Conservation (phyloP, 2,113 vertebrate species). For the Elaphurus davidianus region DNA sequence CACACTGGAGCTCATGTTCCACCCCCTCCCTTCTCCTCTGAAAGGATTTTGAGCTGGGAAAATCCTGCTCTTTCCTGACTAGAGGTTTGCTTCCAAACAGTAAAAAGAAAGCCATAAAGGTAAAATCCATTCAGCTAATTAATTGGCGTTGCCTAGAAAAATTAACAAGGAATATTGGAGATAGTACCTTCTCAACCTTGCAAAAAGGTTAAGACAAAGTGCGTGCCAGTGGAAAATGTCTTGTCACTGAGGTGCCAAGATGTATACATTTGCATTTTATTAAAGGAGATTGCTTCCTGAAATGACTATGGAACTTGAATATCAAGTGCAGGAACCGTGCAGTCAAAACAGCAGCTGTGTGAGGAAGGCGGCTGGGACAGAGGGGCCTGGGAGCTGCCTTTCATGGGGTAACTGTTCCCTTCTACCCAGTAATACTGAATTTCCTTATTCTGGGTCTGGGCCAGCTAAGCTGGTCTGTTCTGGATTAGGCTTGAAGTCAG, state of each 20-base stretch:
- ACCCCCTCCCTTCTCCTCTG: background rate
- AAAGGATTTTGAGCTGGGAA: background rate
- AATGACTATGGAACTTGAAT: slow-evolving; percentile 73
- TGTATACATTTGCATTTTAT: slow-evolving; percentile 80
- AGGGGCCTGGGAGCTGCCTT: background rate
- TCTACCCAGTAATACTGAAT: background rate
- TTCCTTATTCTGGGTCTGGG: background rate
- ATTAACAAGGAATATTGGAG: slow-evolving; percentile 76
- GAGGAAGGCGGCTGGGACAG: background rate
- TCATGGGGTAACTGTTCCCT: background rate
- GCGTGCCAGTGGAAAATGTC: slow-evolving; percentile 69
- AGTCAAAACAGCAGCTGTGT: slow-evolving; percentile 29
- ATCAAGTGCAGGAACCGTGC: slow-evolving; percentile 59
- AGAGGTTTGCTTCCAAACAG: slow-evolving; percentile 72
- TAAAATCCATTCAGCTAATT: slow-evolving; percentile 66
- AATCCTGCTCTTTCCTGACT: slow-evolving; percentile 49
- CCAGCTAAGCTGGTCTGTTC: background rate
- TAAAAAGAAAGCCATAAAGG: slow-evolving; percentile 63
- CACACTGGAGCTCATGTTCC: background rate
- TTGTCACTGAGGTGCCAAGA: slow-evolving; percentile 67
- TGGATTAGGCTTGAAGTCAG: background rate
- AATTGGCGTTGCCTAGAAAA: slow-evolving; percentile 67
- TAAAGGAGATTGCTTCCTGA: slow-evolving; percentile 73
- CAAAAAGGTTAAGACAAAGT: slow-evolving; percentile 75
- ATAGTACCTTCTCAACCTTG: slow-evolving; percentile 71